Evolutionary conservation across 2,888 invertebrate genomes (phyloP), one percentile per base, ranked within the genome.

Genomic region (Clistopyga incitator): DNA sequence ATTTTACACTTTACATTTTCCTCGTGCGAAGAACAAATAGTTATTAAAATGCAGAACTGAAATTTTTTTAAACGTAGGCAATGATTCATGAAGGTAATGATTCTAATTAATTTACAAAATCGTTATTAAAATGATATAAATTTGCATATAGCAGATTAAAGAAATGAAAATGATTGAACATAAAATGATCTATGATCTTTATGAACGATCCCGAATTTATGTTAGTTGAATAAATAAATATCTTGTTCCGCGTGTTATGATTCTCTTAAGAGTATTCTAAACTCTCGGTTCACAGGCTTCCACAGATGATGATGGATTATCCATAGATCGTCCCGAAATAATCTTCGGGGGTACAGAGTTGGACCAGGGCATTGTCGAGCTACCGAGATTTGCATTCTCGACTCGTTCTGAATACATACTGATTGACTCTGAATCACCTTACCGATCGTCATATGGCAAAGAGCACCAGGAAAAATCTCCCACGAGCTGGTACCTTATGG

Each of bases 321-420:
- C 85, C 81, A 84, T 83, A 82, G 85, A 88, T 87, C 82, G 85
- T 87, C 87, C 83, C 8, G 74, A 68, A 67, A 29, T 18, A 50
- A 71, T 54, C 56, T 76, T 38, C 34, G 34, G 52, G 86, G 70
- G 38, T 77, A 76, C 50, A 13, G 18, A 34, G 34, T 29, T 45
- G 29, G 11, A 54, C 50, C 34, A 38, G 61, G 75, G 6, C 6
- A 67, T 47, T 34, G 76, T 65, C 56, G 42, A 80, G 20, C 70
- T 23, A 18, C 6, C 25, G 80, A 84, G 87, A 91, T 90, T 91
- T 91, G 90, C 92, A 92, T 91, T 88, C 81, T 82, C 82, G 84
- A 81, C 72, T 56, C 76, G 79, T 59, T 84, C 52, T 90, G 90
- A 91, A 90, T 91, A 81, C 88, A 67, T 82, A 81, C 85, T 90